Conservation (phyloP, 2,888 invertebrate species). For the Acanthosoma haemorrhoidale region DNA sequence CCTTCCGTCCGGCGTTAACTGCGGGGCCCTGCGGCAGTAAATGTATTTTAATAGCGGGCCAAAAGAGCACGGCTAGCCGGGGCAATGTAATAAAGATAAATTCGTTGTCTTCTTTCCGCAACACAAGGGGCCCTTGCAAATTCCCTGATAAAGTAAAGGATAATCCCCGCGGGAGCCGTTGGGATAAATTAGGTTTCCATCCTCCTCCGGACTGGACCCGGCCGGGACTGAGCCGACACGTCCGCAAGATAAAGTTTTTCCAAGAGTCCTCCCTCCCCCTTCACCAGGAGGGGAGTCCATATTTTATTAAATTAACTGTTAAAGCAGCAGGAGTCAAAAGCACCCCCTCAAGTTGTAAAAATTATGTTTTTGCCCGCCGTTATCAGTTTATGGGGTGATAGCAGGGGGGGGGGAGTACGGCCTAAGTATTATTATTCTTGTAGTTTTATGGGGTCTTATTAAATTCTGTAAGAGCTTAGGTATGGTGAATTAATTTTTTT, state of each 20-base stretch:
- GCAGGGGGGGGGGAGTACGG: neutral
- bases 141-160: conserved; percentile 4
- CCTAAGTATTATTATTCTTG: neutral
- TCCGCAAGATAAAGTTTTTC: neutral
- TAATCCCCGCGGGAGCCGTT: neutral
- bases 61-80: neutral
- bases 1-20: too few relatives aligned
- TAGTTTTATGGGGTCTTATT: neutral
- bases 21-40: neutral
- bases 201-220: neutral
- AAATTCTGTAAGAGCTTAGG: conserved; percentile 3
- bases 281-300: neutral
- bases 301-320: conserved; percentile 9
- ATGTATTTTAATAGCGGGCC: conserved; percentile 3
- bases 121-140: neutral
- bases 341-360: neutral
- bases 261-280: neutral
- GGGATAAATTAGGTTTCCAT: neutral
- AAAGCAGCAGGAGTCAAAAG: neutral
- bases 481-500: neutral
- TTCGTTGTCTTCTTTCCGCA: neutral
- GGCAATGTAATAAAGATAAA: conserved; percentile 14
- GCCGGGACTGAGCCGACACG: neutral
- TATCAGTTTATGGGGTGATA: conserved; percentile 1
- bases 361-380: neutral